Evolutionary conservation across 1,140 invertebrate genomes (phyloP), one percentile per base, ranked within the genome.

Genomic region (Psix sp.): DNA sequence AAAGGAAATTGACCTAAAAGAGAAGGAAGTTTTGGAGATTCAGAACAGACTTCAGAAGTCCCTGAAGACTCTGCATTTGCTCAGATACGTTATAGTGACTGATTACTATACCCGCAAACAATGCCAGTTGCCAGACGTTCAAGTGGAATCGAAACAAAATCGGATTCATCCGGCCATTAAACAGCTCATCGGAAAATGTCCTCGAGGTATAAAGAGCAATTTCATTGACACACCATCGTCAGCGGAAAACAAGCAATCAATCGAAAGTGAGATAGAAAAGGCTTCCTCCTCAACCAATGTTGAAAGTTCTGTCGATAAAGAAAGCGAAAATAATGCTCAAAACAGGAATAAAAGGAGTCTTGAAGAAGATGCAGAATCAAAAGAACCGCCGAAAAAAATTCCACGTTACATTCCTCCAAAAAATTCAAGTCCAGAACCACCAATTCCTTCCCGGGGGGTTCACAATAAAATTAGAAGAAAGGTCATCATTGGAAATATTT

Each of bases 401-500:
- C 87, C 85, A 7, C 80, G 84, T n/a, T 84, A 88, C 20, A 73
- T 86, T 43, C 83, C 84, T 11, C 83, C 84, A 5, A 86, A 85
- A 60, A 81, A 73, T 46, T 48, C 26, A n/a, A n/a, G 51, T 5
- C 78, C 79, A 5, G 77, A 79, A 16, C 42, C 77, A 4, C 18
- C 62, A 2, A 18, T 62, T 7, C 80, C 82, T 0, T 80, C 78
- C 0, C 78, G 82, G 18, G 85, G 82, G 13, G 62, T 67, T n/a
- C 79, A 77, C 0, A 79, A 84, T 14, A 87, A 87, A 74, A 66
- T 81, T 0, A 73, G 77, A 40, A 76, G 80, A 48, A 79, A 80
- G 52, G 79, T 94, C 46, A 87, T 94, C 38, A 87, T 94, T 80
- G 95, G 95, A 0, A 96, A 97, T 87, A 92, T 95, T 11, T 96